Base-by-base conservation (phyloP, 2,888 invertebrate species). In the Eupithecia inturbata region DNA sequence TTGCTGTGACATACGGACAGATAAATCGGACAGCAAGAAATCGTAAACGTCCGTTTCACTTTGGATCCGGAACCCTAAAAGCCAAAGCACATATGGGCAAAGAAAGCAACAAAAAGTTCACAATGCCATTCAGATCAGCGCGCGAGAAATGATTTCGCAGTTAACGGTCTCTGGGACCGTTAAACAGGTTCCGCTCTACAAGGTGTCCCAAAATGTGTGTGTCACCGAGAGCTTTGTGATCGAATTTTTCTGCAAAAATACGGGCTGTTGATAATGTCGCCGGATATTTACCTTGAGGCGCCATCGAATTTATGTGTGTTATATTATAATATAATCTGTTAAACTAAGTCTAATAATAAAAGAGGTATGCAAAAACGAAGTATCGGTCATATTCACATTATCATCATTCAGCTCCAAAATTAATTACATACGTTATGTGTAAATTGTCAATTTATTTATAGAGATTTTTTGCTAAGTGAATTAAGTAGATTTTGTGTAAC, bases 151-250 rank as follows among this genome's bases (percentile, higher is more conserved):
- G 83, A 89, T 88, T 90, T 89, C 83, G 88, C 90, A 88, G 87
- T 83, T 91, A 92, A 90, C 91, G 91, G 91, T 90, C 70, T 78
- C 76, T 76, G 79, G 78, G 83, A 90, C 92, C 90, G 92, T 92
- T 91, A 92, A 91, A 91, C 91, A 84, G 88, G 90, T 89, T 91
- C 66, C 83, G 71, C 62, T 39, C 22, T 66, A 66, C 66, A 66
- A 39, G 22, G 36, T 66, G 66, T 66, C 67, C 49, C 49, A 26
- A 67, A 49, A 49, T n/a, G 14, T 67, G 9, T 67, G 26, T 33
- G 31, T 10, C 57, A 53, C 22, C 53, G 12, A 53, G 57, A 57
- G 12, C 10, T 57, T 57, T 57, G 12, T 57, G 57, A 57, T 57
- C 57, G 57, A 57, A 57, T 26, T 57, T 26, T 57, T 14, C 57